These are phyloP conservation scores for Enteromius fasciolatus DNA, from an alignment of 2,797 vertebrate species.

Conservation along the genomic window DNA sequence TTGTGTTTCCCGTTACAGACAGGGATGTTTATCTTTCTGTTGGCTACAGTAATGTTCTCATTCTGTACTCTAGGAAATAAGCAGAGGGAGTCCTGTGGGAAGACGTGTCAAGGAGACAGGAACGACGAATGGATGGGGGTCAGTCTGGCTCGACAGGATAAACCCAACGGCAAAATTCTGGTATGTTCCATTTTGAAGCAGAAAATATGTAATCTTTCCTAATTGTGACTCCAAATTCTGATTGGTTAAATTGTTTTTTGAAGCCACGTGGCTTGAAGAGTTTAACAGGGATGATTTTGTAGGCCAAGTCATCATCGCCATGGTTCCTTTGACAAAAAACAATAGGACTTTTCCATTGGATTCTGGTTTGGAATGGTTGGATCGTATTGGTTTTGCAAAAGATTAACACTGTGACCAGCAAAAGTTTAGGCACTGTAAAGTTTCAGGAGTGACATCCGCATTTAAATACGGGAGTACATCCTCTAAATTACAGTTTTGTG, in stretches of 20 bases:
- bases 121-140: slow-evolving; percentile 99
- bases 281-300: neutral
- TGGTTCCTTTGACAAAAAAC: neutral
- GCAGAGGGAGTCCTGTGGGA: slow-evolving; percentile 86
- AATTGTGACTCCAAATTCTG: neutral
- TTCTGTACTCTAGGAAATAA: slow-evolving; percentile 81
- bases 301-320: neutral
- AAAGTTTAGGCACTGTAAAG: neutral
- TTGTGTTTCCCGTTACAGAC: neutral
- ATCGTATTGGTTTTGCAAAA: neutral
- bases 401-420: neutral
- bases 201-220: neutral
- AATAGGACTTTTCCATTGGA: neutral
- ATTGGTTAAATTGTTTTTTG: neutral
- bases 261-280: neutral
- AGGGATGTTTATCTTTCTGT: slow-evolving; percentile 4
- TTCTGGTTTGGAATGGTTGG: neutral
- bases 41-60: slow-evolving; percentile 19
- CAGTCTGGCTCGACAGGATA: slow-evolving; percentile 91
- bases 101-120: slow-evolving; percentile 94
- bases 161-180: slow-evolving; percentile 86
- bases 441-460: neutral
- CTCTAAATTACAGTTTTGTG: neutral
- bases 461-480: neutral
- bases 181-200: slow-evolving; percentile 74